A percentile compares a stretch with the other conserved stretches of the same genome.
Evolutionary conservation across 2,113 vertebrate genomes (phyloP).

Genomic region (Siniperca chuatsi): DNA sequence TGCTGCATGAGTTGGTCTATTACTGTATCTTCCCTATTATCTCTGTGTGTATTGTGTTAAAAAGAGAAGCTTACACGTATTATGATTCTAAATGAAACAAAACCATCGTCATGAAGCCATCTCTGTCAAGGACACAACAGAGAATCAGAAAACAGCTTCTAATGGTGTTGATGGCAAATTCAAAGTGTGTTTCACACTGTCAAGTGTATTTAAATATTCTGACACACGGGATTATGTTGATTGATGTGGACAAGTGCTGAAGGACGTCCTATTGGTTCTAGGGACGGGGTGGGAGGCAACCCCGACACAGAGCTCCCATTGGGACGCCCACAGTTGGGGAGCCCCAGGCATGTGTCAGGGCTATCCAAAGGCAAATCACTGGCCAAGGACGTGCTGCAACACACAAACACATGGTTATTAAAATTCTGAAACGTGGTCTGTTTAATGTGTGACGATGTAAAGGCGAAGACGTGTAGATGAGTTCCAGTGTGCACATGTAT

Average conservation of each 20-base stretch:
- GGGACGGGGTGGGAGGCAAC: conserved; percentile 36
- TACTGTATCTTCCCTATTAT: conserved; percentile 2
- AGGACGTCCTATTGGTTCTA: conserved; percentile 55
- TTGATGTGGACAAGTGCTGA: conserved; percentile 45
- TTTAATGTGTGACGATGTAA: conserved; percentile 60
- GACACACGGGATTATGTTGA: conserved; percentile 37
- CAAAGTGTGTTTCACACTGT: not conserved
- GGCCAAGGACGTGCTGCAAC: conserved; percentile 51
- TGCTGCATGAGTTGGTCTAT: not conserved
- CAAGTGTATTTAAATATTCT: conserved; percentile 31
- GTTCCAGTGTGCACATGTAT: conserved; percentile 42
- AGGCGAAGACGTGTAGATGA: conserved; percentile 59
- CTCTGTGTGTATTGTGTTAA: conserved; percentile 7
- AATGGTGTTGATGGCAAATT: not conserved
- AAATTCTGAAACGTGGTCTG: conserved; percentile 37
- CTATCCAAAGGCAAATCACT: conserved; percentile 50
- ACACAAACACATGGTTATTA: not conserved
- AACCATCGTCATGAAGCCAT: conserved; percentile 18
- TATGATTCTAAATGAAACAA: conserved; percentile 6
- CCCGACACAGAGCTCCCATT: conserved; percentile 27
- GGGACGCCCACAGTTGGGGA: conserved; percentile 45
- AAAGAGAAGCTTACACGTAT: not conserved
- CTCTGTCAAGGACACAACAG: not conserved
- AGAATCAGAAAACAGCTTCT: conserved; percentile 11
- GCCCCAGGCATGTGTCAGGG: conserved; percentile 70